These are phyloP conservation scores for Chaetops frenatus DNA, from an alignment of 2,113 vertebrate genomes.

Conservation along the genomic window DNA sequence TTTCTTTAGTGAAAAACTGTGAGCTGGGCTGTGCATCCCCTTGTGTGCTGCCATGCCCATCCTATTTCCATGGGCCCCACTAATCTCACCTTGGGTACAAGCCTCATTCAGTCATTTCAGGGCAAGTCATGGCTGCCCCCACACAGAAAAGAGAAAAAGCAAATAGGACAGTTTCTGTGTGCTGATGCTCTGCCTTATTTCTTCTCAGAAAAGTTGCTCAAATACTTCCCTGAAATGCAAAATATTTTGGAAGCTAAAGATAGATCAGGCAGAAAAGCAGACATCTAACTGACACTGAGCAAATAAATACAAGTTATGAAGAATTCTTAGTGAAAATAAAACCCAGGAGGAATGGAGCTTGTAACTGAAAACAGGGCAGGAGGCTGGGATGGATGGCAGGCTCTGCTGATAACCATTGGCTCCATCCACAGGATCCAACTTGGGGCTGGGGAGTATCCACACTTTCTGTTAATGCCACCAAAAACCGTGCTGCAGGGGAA, in stretches of 20 bases:
- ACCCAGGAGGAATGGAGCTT: not conserved
- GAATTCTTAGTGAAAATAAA: conserved; percentile 48
- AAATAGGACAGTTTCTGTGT: not conserved
- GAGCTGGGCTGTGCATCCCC: not conserved
- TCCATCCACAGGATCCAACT: not conserved
- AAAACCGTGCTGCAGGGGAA: not conserved
- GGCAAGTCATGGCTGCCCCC: accelerated
- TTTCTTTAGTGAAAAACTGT: not conserved
- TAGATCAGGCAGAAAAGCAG: conserved; percentile 40
- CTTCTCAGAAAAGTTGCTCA: not conserved
- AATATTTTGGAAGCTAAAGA: conserved; percentile 61
- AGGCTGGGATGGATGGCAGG: not conserved
- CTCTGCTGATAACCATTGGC: not conserved
- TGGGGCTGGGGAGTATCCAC: not conserved
- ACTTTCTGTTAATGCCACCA: not conserved
- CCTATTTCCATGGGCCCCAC: not conserved
- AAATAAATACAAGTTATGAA: conserved; percentile 54
- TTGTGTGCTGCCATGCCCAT: not conserved
- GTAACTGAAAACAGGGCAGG: not conserved
- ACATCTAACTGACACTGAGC: conserved; percentile 25
- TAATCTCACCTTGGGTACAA: not conserved
- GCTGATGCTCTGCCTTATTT: not conserved
- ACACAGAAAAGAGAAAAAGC: not conserved
- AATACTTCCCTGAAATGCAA: conserved; percentile 29
- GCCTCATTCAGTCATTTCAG: not conserved